A percentile compares a stretch with the other conserved stretches of the same genome.
phyloP scores from a whole-genome alignment of 2,113 vertebrate genomes.

The Sisor rabdophorus region DNA sequence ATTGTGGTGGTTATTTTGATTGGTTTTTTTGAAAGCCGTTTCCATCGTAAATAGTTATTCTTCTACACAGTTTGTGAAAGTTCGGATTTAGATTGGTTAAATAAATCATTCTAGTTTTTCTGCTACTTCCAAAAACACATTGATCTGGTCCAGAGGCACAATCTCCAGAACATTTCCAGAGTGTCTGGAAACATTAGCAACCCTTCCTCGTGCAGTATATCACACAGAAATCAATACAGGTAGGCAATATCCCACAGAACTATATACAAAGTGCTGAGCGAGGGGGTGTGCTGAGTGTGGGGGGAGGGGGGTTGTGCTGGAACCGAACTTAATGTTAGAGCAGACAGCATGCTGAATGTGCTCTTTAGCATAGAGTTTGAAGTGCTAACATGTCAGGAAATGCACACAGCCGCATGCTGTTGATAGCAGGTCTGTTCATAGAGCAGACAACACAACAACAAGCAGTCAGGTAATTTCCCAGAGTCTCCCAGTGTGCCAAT shows the following conservation, averaged over 20 bases:
- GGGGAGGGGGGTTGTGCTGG: constrained; percentile 26
- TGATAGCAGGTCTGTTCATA: constrained; percentile 41
- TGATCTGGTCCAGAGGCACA: background rate
- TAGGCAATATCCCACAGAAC: background rate
- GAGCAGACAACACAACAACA: constrained; percentile 50
- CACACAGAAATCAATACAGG: background rate
- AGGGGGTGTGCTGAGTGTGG: too few relatives aligned
- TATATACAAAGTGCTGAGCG: background rate
- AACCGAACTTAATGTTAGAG: constrained; percentile 8
- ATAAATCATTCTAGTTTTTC: background rate
- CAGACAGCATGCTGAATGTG: constrained; percentile 25
- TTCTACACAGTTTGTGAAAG: background rate
- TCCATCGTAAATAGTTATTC: too few relatives aligned
- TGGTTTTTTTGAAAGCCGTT: too few relatives aligned
- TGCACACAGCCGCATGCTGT: constrained; percentile 42
- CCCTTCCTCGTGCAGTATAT: background rate
- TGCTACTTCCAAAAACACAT: background rate
- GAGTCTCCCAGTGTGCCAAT: constrained; percentile 50
- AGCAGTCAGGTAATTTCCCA: constrained; percentile 63
- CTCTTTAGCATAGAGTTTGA: constrained; percentile 30
- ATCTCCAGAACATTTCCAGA: background rate
- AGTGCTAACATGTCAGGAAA: constrained; percentile 41
- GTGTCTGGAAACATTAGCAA: background rate
- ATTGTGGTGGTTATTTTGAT: too few relatives aligned
- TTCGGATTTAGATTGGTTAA: background rate